A percentile compares a stretch with the other conserved stretches of the same genome.
These are phyloP conservation scores for Podargus strigoides DNA, from an alignment of 2,797 vertebrate species.

Conservation along the genomic window DNA sequence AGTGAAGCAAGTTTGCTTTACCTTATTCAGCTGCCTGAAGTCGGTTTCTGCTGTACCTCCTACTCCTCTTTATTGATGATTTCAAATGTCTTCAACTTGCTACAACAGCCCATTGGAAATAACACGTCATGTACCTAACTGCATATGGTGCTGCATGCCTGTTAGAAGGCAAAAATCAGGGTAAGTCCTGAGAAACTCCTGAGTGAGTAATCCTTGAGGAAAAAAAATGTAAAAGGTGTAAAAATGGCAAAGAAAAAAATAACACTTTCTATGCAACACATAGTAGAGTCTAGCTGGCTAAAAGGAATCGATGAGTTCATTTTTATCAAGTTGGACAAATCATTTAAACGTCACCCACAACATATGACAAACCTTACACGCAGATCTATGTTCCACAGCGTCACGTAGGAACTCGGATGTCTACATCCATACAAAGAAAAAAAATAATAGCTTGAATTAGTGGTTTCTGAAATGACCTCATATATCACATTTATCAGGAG, in stretches of 20 bases:
- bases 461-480: background rate
- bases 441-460: background rate
- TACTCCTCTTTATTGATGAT: background rate
- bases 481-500: background rate
- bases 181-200: background rate
- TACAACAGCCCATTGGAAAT: background rate
- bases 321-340: background rate
- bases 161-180: background rate
- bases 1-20: background rate
- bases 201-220: background rate
- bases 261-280: background rate
- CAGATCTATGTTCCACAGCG: background rate
- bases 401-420: background rate
- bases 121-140: background rate
- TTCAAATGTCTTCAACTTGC: background rate
- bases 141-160: background rate
- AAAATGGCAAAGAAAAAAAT: background rate
- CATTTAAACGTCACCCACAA: background rate
- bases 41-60: background rate
- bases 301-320: background rate
- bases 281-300: background rate
- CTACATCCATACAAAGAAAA: background rate
- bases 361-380: background rate
- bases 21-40: background rate
- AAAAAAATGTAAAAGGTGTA: background rate